Evolutionary conservation across 2,797 vertebrate genomes (phyloP).

Genomic region (Eupleurogrammus muticus): DNA sequence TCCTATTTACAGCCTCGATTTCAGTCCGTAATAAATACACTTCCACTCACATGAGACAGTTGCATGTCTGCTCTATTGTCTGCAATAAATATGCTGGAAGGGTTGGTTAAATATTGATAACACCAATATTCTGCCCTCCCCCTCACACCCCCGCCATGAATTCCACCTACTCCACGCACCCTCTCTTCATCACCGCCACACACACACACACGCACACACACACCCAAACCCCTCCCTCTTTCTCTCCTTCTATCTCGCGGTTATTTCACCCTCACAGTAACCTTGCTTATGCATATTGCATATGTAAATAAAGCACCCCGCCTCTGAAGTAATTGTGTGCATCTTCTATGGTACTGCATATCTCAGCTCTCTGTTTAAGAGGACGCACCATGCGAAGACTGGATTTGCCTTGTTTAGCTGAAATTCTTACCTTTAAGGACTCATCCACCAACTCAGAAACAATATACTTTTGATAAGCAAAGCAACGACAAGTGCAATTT

Average conservation of each 20-base stretch:
- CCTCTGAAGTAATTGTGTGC: conserved; percentile 94
- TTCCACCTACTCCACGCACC: conserved; percentile 37
- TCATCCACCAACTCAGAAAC: conserved; percentile 38
- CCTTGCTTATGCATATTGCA: conserved; percentile 89
- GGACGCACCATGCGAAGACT: conserved; percentile 79
- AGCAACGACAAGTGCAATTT: conserved; percentile 6
- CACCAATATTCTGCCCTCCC: conserved; percentile 86
- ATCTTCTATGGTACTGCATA: conserved; percentile 91
- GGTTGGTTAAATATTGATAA: conserved; percentile 93
- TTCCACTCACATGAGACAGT: conserved; percentile 80
- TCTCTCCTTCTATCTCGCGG: conserved; percentile 73
- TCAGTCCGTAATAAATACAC: conserved; percentile 78
- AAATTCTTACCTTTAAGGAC: conserved; percentile 79
- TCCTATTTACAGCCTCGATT: conserved; percentile 72
- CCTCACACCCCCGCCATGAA: conserved; percentile 17
- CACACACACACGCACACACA: conserved; percentile 40
- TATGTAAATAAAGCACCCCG: conserved; percentile 91
- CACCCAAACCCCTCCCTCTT: conserved; percentile 68
- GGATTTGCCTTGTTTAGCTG: conserved; percentile 83
- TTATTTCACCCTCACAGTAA: conserved; percentile 87
- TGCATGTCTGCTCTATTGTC: conserved; percentile 82
- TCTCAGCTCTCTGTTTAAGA: conserved; percentile 69
- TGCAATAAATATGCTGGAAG: conserved; percentile 85
- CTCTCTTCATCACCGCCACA: conserved; percentile 55
- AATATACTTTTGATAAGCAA: conserved; percentile 84